Evolutionary conservation across 2,797 vertebrate species (phyloP), one percentile per base, ranked within the genome.

Genomic region (Echiichthys vipera): DNA sequence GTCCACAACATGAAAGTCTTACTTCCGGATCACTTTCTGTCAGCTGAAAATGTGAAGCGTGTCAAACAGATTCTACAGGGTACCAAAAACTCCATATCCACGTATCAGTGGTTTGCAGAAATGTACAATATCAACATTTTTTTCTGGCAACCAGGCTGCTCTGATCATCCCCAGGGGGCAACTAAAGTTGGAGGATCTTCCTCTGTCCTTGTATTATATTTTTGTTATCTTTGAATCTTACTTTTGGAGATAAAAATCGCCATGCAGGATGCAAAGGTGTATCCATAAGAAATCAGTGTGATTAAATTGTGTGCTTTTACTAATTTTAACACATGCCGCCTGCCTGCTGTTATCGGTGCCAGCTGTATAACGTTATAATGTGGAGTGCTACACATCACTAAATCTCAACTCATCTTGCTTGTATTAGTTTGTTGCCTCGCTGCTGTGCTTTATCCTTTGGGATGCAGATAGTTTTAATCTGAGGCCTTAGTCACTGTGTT

Each of bases 401-500:
- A 68, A 74, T 67, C 80, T 70, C 29, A 74, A 71, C 71, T 79
- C 73, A 57, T 81, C 70, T 47, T 50, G 34, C 62, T 59, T 1
- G 54, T 65, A 65, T 83, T 74, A 68, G 72, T 81, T 78, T 64
- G 81, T 66, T 66, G 66, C 24, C 0, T 54, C 34, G 70, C 51
- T 29, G 32, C 57, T 54, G 74, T 43, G 65, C 77, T 87, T 84
- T 67, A 82, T 88, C 84, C 84, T 73, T 56, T 30, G 65, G 51
- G 71, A 86, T 83, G 84, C 83, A 81, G 78, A 83, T 83, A 78
- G 78, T 87, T 90, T 90, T 89, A 91, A 89, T 91, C 84, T 85
- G 80, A 78, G 83, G 81, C 80, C 53, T 86, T 58, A 54, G 76
- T 68, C 57, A 30, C 69, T 65, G 72, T 85, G 88, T 85, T 91